Evolutionary conservation across 2,888 invertebrate genomes (phyloP).

Genomic region (Pristionchus exspectatus): DNA sequence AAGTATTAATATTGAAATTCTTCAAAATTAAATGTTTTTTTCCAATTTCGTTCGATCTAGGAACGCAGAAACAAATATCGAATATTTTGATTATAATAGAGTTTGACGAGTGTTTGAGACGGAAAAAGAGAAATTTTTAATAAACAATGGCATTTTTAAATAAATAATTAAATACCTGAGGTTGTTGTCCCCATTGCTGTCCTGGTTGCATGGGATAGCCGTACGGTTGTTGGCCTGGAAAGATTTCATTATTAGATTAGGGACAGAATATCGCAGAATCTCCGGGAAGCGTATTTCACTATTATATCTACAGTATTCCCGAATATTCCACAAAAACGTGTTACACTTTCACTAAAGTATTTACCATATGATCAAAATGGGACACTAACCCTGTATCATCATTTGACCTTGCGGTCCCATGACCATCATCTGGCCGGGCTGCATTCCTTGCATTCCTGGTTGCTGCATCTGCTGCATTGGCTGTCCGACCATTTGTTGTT

Average conservation of each 20-base stretch:
- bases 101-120: no score
- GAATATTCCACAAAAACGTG: neutral
- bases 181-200: neutral
- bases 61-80: no score
- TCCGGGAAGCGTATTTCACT: no score
- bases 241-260: no score
- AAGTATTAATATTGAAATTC: neutral
- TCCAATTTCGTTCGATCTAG: no score
- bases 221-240: slow-evolving; percentile 48
- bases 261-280: no score
- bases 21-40: neutral
- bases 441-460: slow-evolving; percentile 8
- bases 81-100: no score
- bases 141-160: no score
- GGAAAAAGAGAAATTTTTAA: no score
- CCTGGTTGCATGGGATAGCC: slow-evolving; percentile 12
- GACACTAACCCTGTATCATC: slow-evolving; percentile 32
- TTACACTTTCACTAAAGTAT: neutral
- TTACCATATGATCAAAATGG: neutral
- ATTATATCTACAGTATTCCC: no score
- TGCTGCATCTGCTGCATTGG: slow-evolving; percentile 19
- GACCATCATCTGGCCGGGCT: slow-evolving; percentile 17
- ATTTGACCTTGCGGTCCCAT: slow-evolving; percentile 31
- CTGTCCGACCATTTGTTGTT: slow-evolving; percentile 7
- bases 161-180: neutral